phyloP scores from a whole-genome alignment of 2,888 invertebrate species.

The Tetragonula carbonaria region DNA sequence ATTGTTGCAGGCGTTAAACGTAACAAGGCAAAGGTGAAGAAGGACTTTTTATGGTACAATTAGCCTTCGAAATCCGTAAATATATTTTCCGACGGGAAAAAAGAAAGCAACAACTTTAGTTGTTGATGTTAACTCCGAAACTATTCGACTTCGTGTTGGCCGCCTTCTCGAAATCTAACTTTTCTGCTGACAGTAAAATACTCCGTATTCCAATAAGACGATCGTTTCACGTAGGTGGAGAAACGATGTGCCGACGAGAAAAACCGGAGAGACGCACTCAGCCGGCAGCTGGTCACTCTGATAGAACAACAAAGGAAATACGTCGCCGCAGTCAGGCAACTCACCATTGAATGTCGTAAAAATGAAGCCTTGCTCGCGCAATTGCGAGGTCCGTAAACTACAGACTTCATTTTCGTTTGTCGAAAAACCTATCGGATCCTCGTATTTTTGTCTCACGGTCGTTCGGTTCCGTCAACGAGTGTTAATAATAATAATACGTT shows the following conservation, averaged over 20 bases:
- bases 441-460: conserved; percentile 19
- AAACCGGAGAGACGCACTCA: conserved; percentile 88
- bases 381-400: conserved; percentile 76
- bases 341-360: conserved; percentile 90
- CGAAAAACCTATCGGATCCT: conserved; percentile 18
- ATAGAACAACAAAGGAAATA: conserved; percentile 91
- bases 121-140: too few relatives aligned
- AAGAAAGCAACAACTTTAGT: too few relatives aligned
- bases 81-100: too few relatives aligned
- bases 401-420: conserved; percentile 5
- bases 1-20: conserved; percentile 96
- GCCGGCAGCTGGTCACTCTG: conserved; percentile 86
- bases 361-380: conserved; percentile 87
- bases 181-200: neutral
- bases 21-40: conserved; percentile 90
- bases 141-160: neutral
- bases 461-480: neutral
- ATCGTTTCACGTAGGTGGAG: conserved; percentile 82
- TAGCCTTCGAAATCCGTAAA: too few relatives aligned
- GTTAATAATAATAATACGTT: neutral
- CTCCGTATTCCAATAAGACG: neutral
- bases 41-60: neutral
- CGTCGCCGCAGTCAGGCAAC: conserved; percentile 90
- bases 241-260: conserved; percentile 88
- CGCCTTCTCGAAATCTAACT: neutral